Base-by-base conservation (phyloP, 1,140 invertebrate species). In the Carcinoscorpius rotundicauda region DNA sequence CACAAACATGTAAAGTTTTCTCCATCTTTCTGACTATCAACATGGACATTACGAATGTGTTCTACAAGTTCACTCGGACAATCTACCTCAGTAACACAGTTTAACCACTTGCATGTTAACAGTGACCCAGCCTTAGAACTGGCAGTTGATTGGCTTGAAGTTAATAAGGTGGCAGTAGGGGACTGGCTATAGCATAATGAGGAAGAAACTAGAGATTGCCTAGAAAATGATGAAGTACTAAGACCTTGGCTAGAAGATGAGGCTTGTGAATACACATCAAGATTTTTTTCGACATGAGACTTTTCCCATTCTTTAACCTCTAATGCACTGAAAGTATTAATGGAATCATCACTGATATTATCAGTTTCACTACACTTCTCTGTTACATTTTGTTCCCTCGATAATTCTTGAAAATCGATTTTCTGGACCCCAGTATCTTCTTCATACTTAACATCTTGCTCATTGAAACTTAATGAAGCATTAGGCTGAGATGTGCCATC, bases 1-100 rank as follows among this genome's bases (percentile, higher is more conserved):
- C 66, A 68, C 52, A 68, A 53, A 49, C 66, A 68, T 3, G 58
- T 61, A 63, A 65, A 68, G 58, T 29, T 68, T 59, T 68, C 64
- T 29, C 57, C 65, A 52, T 68, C 61, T 29, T 52, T 68, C 63
- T 68, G 66, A 60, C 58, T 49, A 58, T 68, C 63, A 10, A 68
- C 66, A 60, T 68, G 66, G 9, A 63, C 55, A 29, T 50, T 58
- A 51, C 61, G 58, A 52, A 68, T 68, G 55, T 68, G 66, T 61
- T 68, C 66, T 50, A 68, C 66, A 61, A 68, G 64, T 52, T 68
- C 63, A 56, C 60, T 60, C 6, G 58, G 64, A 10, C 66, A 62
- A 48, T 64, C 66, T 6, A 68, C 55, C 59, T 50, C 62, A 5
- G 49, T 60, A 9, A 60, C 52, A 11, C 66, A 68, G 11, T 65